Conservation (phyloP, 2,888 invertebrate species). For the Temnothorax unifasciatus region DNA sequence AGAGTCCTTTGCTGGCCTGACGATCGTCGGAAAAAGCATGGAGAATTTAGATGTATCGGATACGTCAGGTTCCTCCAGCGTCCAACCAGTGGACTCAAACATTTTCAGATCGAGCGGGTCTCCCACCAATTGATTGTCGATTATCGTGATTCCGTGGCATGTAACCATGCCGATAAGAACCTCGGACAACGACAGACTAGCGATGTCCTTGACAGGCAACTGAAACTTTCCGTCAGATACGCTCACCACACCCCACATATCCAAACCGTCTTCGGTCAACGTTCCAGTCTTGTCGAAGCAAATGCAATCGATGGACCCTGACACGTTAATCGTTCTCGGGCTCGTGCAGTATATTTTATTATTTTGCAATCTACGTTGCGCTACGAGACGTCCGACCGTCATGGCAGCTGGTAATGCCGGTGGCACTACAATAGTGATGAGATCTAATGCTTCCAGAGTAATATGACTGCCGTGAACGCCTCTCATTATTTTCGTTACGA, state of each 20-base stretch:
- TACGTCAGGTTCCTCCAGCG: constrained; percentile 94
- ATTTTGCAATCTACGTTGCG: constrained; percentile 93
- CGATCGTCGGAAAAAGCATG: constrained; percentile 94
- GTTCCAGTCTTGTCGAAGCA: constrained; percentile 99
- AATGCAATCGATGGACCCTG: constrained; percentile 95
- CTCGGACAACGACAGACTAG: constrained; percentile 87
- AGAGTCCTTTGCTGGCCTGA: constrained; percentile 88
- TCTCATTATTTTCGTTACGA: constrained; percentile 93
- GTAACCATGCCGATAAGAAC: constrained; percentile 94
- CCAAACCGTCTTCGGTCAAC: constrained; percentile 97
- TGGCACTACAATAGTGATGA: constrained; percentile 98
- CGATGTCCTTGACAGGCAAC: constrained; percentile 87
- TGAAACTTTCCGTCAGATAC: constrained; percentile 86
- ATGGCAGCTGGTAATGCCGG: constrained; percentile 98
- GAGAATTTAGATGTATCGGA: constrained; percentile 95
- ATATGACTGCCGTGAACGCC: constrained; percentile 89
- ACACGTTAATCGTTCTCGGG: constrained; percentile 96
- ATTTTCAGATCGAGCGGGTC: constrained; percentile 99
- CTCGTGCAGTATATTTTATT: constrained; percentile 96
- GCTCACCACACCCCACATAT: constrained; percentile 97
- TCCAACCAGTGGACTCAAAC: constrained; percentile 98
- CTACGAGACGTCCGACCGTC: constrained; percentile 97
- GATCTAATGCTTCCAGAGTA: constrained; percentile 93
- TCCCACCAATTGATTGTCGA: constrained; percentile 95
- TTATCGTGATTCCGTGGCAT: constrained; percentile 97